Evolutionary conservation across 2,797 vertebrate species (phyloP).

Genomic region (Yasuhikotakia modesta): DNA sequence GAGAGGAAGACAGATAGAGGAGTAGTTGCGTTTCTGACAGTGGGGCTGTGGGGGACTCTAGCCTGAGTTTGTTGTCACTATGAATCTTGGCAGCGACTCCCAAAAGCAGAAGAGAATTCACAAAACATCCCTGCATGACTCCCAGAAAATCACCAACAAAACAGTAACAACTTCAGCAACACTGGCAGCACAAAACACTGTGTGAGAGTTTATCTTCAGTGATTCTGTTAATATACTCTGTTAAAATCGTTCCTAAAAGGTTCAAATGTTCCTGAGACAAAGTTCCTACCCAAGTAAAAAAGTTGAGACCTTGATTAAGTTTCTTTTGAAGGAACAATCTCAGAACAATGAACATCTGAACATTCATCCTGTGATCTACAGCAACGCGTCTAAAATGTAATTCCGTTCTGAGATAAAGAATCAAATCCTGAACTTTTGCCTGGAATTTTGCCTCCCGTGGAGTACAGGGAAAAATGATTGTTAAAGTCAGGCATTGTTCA

Average conservation of each 20-base stretch:
- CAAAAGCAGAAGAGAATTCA: constrained; percentile 42
- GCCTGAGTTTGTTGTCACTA: constrained; percentile 43
- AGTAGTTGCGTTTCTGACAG: background rate
- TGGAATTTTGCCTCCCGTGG: background rate
- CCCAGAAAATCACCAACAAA: constrained; percentile 23
- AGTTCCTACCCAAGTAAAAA: no score
- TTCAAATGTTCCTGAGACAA: no score
- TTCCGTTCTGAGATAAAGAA: constrained; percentile 1
- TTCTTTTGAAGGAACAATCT: no score
- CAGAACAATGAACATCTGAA: no score
- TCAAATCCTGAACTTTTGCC: constrained; percentile 3
- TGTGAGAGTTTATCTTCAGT: constrained; percentile 13
- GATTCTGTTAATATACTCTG: constrained; percentile 46
- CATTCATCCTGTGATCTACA: no score
- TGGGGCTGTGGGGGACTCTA: background rate
- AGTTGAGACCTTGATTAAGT: no score
- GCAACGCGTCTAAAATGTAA: no score
- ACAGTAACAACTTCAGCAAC: background rate
- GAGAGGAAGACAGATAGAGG: background rate
- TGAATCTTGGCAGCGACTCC: constrained; percentile 44
- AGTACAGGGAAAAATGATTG: constrained; percentile 4
- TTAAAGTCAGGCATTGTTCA: background rate
- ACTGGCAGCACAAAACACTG: background rate
- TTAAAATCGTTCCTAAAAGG: background rate
- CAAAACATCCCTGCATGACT: constrained; percentile 6